phyloP scores from a whole-genome alignment of 2,797 vertebrate species.

The Sebastes matsubarae region DNA sequence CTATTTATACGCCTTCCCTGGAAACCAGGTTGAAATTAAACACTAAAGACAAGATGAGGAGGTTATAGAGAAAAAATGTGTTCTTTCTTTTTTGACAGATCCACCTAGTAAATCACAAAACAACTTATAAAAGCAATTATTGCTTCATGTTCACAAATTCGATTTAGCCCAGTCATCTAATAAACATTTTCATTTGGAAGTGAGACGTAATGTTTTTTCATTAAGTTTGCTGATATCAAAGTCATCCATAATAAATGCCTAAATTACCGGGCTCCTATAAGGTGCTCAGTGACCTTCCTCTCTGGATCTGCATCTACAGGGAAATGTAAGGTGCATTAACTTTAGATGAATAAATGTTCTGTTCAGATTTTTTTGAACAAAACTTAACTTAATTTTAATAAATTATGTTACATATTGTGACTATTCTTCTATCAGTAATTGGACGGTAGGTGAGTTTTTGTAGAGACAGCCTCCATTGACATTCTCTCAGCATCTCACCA shows the following conservation, averaged over 20 bases:
- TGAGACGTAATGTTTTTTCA: neutral
- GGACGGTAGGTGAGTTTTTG: neutral
- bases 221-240: neutral
- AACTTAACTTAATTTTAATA: neutral
- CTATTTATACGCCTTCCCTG: neutral
- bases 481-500: constrained; percentile 29
- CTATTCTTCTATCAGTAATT: neutral
- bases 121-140: neutral
- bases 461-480: constrained; percentile 5
- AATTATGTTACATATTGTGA: neutral
- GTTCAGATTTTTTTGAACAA: neutral
- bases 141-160: neutral
- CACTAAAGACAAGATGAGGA: neutral
- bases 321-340: neutral
- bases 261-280: neutral
- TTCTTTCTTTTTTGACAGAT: neutral
- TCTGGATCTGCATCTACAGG: neutral
- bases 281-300: neutral
- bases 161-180: neutral
- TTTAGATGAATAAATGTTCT: neutral
- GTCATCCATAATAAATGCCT: neutral
- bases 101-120: neutral
- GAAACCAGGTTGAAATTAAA: neutral
- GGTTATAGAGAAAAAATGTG: neutral
- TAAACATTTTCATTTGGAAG: neutral